A percentile compares a stretch with the other conserved stretches of the same genome.
phyloP scores from a whole-genome alignment of 1,140 invertebrate species.

The Drusus annulatus region DNA sequence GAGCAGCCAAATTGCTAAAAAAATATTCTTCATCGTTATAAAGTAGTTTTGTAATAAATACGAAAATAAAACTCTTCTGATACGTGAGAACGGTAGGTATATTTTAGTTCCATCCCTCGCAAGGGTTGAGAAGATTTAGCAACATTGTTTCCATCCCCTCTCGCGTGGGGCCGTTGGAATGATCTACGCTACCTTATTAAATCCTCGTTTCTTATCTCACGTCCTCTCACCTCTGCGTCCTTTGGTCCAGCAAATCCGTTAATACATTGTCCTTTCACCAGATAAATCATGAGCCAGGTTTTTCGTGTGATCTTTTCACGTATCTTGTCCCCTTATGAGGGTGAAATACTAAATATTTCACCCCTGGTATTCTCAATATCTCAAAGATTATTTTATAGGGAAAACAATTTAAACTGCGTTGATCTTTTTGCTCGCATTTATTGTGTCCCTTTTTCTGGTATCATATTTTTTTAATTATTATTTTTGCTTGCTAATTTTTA shows the following conservation, averaged over 20 bases:
- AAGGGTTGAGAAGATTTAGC: constrained; percentile 25
- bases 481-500: no score
- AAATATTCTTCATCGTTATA: no score
- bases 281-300: constrained; percentile 31
- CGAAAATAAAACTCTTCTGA: no score
- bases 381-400: no score
- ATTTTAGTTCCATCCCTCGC: background rate
- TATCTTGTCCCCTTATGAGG: background rate
- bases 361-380: no score
- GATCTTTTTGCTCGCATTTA: no score
- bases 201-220: constrained; percentile 49
- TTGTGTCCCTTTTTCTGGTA: no score
- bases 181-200: constrained; percentile 58
- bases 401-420: no score
- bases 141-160: constrained; percentile 8
- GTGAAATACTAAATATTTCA: background rate
- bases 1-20: no score
- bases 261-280: constrained; percentile 30
- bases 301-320: constrained; percentile 17
- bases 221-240: constrained; percentile 34
- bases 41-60: no score
- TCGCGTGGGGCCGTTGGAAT: constrained; percentile 51
- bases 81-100: no score
- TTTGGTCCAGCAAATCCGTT: constrained; percentile 35
- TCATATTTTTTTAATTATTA: no score